phyloP scores from a whole-genome alignment of 2,888 invertebrate species.

The Xestobium rufovillosum region DNA sequence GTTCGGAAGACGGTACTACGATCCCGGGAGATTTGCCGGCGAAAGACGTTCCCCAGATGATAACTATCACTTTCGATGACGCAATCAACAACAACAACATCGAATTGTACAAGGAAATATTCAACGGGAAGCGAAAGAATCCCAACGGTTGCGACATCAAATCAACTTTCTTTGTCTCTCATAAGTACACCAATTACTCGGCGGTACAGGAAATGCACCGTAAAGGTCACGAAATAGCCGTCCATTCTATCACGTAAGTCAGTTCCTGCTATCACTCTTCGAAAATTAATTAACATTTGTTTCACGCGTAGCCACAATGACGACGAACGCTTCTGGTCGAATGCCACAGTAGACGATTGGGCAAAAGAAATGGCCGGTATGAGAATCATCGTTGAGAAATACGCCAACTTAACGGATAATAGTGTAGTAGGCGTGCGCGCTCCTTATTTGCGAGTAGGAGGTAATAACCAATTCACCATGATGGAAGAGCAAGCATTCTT shows the following conservation, averaged over 20 bases:
- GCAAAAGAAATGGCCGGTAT: constrained; percentile 93
- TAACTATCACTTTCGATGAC: constrained; percentile 89
- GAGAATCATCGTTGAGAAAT: constrained; percentile 85
- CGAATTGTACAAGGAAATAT: constrained; percentile 86
- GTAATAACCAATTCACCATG: constrained; percentile 95
- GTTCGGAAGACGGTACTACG: constrained; percentile 83
- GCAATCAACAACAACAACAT: constrained; percentile 95
- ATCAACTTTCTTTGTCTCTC: constrained; percentile 85
- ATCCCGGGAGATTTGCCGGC: constrained; percentile 78
- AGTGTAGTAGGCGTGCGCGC: constrained; percentile 87
- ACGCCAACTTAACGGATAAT: constrained; percentile 82
- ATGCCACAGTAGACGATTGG: constrained; percentile 87
- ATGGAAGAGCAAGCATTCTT: constrained; percentile 94
- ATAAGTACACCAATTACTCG: constrained; percentile 90
- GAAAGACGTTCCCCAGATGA: constrained; percentile 88
- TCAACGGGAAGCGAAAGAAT: constrained; percentile 81
- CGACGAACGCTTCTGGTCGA: constrained; percentile 88
- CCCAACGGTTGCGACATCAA: constrained; percentile 92
- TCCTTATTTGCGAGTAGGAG: constrained; percentile 84
- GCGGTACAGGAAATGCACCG: constrained; percentile 87
- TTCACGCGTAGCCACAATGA: constrained; percentile 84
- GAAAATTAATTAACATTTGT: no score
- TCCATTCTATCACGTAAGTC: constrained; percentile 87
- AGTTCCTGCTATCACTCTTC: no score
- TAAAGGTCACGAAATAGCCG: constrained; percentile 89